These are phyloP conservation scores for Ichneumoninae sp. DNA, from an alignment of 2,888 invertebrate genomes.

Conservation along the genomic window DNA sequence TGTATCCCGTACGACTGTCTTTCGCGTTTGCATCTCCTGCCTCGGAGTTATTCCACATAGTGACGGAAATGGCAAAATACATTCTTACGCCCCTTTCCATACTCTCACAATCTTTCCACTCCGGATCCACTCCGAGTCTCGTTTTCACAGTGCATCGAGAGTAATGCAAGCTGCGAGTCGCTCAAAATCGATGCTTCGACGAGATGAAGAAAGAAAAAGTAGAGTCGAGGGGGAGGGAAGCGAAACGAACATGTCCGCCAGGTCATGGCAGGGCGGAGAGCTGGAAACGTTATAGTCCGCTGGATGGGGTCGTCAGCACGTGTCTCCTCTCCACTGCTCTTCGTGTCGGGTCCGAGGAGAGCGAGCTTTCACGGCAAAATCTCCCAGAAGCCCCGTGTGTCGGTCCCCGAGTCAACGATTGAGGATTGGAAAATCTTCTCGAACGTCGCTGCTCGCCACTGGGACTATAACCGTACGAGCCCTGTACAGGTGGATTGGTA, in stretches of 20 bases:
- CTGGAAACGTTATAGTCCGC: slow-evolving; percentile 47
- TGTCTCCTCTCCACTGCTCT: slow-evolving; percentile 42
- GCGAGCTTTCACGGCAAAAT: slow-evolving; percentile 57
- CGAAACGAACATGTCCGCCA: slow-evolving; percentile 26
- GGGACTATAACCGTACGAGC: slow-evolving; percentile 12
- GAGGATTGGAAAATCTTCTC: slow-evolving; percentile 62
- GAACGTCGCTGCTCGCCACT: slow-evolving; percentile 26
- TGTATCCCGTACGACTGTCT: slow-evolving; percentile 8
- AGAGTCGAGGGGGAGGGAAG: slow-evolving; percentile 4
- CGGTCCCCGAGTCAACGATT: slow-evolving; percentile 53
- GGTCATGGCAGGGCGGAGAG: slow-evolving; percentile 31
- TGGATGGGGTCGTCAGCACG: slow-evolving; percentile 41
- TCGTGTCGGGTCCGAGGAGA: slow-evolving; percentile 21
- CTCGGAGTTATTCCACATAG: background rate
- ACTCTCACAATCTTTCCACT: background rate
- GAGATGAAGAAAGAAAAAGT: background rate
- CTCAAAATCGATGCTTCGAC: slow-evolving; percentile 8
- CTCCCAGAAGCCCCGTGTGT: slow-evolving; percentile 39
- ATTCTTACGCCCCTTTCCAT: slow-evolving; percentile 1
- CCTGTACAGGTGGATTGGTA: background rate
- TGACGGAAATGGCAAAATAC: background rate
- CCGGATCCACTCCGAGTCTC: slow-evolving; percentile 25
- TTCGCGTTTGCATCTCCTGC: background rate
- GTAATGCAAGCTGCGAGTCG: slow-evolving; percentile 18
- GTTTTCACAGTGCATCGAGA: slow-evolving; percentile 23